Evolutionary conservation across 2,797 vertebrate genomes (phyloP), one percentile per base, ranked within the genome.

Genomic region (Sebastes umbrosus): DNA sequence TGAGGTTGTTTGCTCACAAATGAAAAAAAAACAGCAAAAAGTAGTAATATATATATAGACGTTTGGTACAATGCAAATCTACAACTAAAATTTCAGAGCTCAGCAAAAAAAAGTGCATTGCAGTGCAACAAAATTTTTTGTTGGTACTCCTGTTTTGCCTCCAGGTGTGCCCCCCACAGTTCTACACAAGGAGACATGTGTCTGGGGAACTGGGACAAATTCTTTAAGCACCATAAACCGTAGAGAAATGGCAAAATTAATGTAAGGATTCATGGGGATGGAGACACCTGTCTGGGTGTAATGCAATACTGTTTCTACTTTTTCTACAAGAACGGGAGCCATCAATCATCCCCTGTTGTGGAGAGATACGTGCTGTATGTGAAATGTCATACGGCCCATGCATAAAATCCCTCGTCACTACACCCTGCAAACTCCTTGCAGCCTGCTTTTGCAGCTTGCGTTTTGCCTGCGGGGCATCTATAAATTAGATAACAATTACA

Each of bases 401-500:
- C 86, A 90, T 90, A 87, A 93, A 93, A 84, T 77, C 72, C 75
- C 52, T 87, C 79, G 43, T 88, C 72, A 76, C 84, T 76, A 12
- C 75, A 4, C 58, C 63, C 66, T 68, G 75, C 69, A 55, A 83
- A 81, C 83, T 73, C 59, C 73, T 79, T 20, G 71, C 73, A 67
- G 82, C 59, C 39, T 66, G 73, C 73, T 79, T 86, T 73, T 86
- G 71, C 83, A 89, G 86, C 80, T 76, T 62, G 39, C n/a, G 50
- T 70, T 85, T 86, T 87, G 57, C 92, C 93, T 85, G 68, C 8
- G 55, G 92, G 92, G 87, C 79, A 77, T 87, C 93, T 78, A 94
- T 95, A 95, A 95, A 95, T 94, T 94, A 88, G 88, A 94, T 54
- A 90, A 92, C 90, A 94, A 93, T 94, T 95, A 94, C 60, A 92